Conservation (phyloP, 2,888 invertebrate species). For the Microplitis deprimator region DNA sequence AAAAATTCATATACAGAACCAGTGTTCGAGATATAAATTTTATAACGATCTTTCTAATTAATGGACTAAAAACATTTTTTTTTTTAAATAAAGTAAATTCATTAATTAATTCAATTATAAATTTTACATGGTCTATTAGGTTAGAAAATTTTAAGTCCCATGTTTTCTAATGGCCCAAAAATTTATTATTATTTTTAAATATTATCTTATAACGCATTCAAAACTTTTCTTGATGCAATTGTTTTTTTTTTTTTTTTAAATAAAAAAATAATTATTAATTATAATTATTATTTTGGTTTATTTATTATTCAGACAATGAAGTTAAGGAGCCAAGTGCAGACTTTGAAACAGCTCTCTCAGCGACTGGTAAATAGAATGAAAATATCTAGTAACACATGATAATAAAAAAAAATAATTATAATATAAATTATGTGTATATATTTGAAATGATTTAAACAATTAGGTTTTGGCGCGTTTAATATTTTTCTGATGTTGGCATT, state of each 20-base stretch:
- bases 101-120: not conserved
- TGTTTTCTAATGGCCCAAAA: not conserved
- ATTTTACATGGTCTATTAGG: not conserved
- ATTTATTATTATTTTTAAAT: too few species aligned
- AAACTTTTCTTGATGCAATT: not conserved
- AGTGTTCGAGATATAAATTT: too few species aligned
- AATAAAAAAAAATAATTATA: not conserved
- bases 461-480: slow-evolving; percentile 80
- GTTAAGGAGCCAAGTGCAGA: slow-evolving; percentile 71
- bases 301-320: slow-evolving; percentile 30
- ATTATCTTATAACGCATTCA: too few species aligned
- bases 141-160: not conserved
- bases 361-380: slow-evolving; percentile 72
- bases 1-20: too few species aligned
- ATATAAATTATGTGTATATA: not conserved
- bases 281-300: not conserved
- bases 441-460: not conserved
- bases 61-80: not conserved
- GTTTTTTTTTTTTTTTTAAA: not conserved
- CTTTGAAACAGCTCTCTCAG: slow-evolving; percentile 80
- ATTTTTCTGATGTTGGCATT: slow-evolving; percentile 74
- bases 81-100: not conserved
- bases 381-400: not conserved
- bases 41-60: not conserved
- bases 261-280: not conserved